These are phyloP conservation scores for Stegodyphus dumicola DNA, from an alignment of 1,140 invertebrate species.

Conservation along the genomic window DNA sequence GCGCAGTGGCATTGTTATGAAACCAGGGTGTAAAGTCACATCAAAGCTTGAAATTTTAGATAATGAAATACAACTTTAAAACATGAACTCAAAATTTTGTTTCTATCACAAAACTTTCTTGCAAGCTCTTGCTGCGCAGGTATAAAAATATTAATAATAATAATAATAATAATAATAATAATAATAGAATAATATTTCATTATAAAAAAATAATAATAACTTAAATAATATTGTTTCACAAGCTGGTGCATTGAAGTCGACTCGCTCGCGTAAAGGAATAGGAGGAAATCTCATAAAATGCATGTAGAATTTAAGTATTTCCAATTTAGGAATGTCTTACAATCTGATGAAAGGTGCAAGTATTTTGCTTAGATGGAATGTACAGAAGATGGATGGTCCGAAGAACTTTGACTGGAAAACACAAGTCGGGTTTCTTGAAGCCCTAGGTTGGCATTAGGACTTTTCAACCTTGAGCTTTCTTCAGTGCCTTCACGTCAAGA, in stretches of 20 bases:
- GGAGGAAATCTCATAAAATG: background rate
- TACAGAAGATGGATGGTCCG: constrained; percentile 50
- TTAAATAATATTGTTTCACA: background rate
- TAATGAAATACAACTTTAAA: background rate
- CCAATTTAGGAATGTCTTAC: background rate
- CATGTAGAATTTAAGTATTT: background rate
- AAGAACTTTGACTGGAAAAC: constrained; percentile 53
- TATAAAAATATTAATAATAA: background rate
- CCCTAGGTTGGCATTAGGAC: background rate
- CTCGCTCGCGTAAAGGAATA: no score
- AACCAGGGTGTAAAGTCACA: constrained; percentile 17
- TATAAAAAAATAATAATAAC: background rate
- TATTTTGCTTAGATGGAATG: constrained; percentile 40
- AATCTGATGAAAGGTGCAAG: constrained; percentile 13
- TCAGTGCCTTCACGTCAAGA: constrained; percentile 90
- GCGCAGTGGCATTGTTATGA: constrained; percentile 35
- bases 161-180: background rate
- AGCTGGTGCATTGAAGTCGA: no score
- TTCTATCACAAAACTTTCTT: constrained; percentile 9
- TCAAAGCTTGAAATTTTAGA: background rate
- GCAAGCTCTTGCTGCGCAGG: constrained; percentile 45
- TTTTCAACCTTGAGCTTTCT: constrained; percentile 73
- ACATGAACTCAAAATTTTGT: background rate
- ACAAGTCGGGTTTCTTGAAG: constrained; percentile 7
- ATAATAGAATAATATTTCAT: background rate